Evolutionary conservation across 2,888 invertebrate genomes (phyloP).

Genomic region (Trichacis sp.): DNA sequence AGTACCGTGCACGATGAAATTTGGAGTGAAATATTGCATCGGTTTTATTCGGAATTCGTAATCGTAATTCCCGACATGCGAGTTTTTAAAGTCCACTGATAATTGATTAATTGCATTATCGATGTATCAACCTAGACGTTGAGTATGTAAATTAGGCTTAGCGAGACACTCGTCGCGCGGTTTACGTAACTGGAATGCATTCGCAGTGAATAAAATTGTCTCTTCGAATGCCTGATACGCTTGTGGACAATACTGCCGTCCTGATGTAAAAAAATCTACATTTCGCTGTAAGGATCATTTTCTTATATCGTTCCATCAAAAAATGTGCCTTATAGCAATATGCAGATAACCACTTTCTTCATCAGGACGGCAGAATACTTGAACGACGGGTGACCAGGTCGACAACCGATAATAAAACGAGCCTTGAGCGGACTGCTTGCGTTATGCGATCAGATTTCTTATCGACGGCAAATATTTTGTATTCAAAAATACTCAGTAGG

Average conservation of each 20-base stretch:
- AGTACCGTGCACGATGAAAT: too few relatives aligned
- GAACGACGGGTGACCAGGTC: too few relatives aligned
- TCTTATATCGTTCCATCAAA: too few relatives aligned
- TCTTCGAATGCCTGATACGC: background rate
- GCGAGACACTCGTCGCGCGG: background rate
- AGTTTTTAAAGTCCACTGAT: background rate
- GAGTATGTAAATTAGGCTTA: constrained; percentile 2
- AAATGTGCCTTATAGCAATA: too few relatives aligned
- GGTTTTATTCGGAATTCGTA: too few relatives aligned
- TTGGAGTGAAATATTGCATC: too few relatives aligned
- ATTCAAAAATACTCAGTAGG: background rate
- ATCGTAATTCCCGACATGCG: too few relatives aligned
- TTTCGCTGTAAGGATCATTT: too few relatives aligned
- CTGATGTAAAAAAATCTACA: too few relatives aligned
- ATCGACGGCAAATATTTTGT: background rate
- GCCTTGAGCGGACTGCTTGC: background rate
- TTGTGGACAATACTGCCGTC: background rate
- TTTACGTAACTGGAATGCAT: constrained; percentile 6
- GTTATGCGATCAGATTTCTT: background rate
- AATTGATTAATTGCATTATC: constrained; percentile 1
- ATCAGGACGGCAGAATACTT: too few relatives aligned
- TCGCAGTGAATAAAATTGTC: constrained; percentile 6
- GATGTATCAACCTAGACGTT: background rate
- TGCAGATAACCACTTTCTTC: too few relatives aligned
- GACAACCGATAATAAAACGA: constrained; percentile 6